Evolutionary conservation across 1,140 invertebrate species (phyloP).

Genomic region (Drosophila bocki): DNA sequence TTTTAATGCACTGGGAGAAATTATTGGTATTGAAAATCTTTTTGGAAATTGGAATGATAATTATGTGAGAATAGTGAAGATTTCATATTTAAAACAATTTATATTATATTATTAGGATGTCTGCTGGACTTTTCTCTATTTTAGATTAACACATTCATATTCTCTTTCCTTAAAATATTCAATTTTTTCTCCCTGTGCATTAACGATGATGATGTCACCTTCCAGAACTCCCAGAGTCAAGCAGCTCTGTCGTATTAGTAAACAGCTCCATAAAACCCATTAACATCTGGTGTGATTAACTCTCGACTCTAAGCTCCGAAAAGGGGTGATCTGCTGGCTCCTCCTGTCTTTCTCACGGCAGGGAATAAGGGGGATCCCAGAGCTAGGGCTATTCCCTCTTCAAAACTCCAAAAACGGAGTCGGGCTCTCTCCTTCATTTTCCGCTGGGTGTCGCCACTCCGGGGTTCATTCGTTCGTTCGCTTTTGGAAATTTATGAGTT

Average conservation of each 20-base stretch:
- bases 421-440: conserved; percentile 14
- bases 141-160: too few relatives aligned
- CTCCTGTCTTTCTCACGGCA: conserved; percentile 72
- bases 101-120: too few relatives aligned
- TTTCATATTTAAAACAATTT: too few relatives aligned
- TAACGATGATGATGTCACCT: conserved; percentile 76
- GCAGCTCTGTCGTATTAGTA: conserved; percentile 47
- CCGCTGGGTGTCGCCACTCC: conserved; percentile 62
- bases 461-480: conserved; percentile 48
- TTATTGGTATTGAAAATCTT: background rate
- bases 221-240: conserved; percentile 1
- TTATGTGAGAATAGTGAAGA: background rate
- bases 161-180: background rate
- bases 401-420: conserved; percentile 20
- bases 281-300: conserved; percentile 85
- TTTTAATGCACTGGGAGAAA: conserved; percentile 42
- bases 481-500: conserved; percentile 84
- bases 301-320: conserved; percentile 63
- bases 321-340: conserved; percentile 47
- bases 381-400: conserved; percentile 15
- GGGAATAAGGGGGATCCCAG: conserved; percentile 36
- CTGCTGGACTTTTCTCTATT: too few relatives aligned
- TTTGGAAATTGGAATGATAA: background rate
- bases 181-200: conserved; percentile 3
- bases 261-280: conserved; percentile 83